A percentile compares a stretch with the other conserved stretches of the same genome.
Conservation (phyloP, 2,888 invertebrate species). For the Trichogramma dendrolimi region DNA sequence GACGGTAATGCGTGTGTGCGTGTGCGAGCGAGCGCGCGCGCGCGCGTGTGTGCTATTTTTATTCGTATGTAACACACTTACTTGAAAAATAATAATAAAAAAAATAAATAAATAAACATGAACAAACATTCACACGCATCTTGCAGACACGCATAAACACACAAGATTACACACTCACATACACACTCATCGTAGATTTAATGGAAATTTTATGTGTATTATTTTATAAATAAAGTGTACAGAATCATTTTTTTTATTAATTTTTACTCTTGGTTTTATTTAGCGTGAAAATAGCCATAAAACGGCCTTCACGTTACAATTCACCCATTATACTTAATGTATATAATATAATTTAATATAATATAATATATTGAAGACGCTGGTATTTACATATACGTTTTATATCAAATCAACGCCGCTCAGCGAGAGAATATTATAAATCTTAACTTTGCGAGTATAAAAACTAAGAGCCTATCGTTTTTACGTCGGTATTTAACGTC, state of each 20-base stretch:
- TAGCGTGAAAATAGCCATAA: neutral
- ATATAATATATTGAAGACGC: neutral
- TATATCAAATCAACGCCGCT: too few species aligned
- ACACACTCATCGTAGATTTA: constrained; percentile 23
- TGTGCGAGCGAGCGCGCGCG: too few species aligned
- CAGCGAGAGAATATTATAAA: too few species aligned
- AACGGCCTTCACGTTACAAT: neutral
- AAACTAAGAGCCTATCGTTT: too few species aligned
- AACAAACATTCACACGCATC: constrained; percentile 20
- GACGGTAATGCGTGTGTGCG: too few species aligned
- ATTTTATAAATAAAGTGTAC: constrained; percentile 50
- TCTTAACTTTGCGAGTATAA: too few species aligned
- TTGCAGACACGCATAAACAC: constrained; percentile 20
- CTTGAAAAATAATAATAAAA: too few species aligned
- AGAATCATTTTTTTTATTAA: constrained; percentile 39
- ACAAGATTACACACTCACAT: constrained; percentile 19
- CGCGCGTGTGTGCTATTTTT: too few species aligned
- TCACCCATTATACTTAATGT: neutral
- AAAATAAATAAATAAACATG: too few species aligned
- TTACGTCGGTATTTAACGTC: too few species aligned
- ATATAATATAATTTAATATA: neutral
- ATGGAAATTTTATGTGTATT: constrained; percentile 21
- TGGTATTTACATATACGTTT: too few species aligned
- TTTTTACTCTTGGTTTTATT: neutral
- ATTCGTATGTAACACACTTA: too few species aligned